Evolutionary conservation across 2,113 vertebrate genomes (phyloP), one percentile per base, ranked within the genome.

Genomic region (Etheostoma cragini): DNA sequence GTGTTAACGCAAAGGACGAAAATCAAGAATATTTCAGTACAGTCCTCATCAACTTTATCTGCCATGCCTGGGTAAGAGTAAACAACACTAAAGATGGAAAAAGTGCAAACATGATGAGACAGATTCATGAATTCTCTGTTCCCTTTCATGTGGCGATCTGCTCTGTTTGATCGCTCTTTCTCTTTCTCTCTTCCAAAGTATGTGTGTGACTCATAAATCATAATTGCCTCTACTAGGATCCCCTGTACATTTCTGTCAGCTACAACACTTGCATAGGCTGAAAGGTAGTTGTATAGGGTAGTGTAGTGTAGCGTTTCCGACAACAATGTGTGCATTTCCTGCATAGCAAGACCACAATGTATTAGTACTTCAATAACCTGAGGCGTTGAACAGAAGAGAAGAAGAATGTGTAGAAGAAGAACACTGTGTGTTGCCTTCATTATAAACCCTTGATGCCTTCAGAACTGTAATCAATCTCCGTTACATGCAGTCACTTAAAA

Each of bases 41-140:
- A 17, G 16, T 67, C 57, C 58, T 71, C 54, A 46, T 69, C 17
- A 46, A 19, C 62, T 76, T 38, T 49, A 61, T 33, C 66, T 53
- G 30, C 8, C 5, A 30, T 45, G 46, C 1, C 19, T 38, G 19
- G 30, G 26, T 63, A 38, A 80, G 63, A 68, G 33, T 33, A 56
- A 83, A 83, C 52, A 58, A 16, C 61, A 73, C 65, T 47, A 62
- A 72, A 75, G n/a, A 84, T 50, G 19, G 73, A 13, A 61, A 60
- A 53, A 22, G 22, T 26, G 26, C 30, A 65, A 56, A 82, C 75
- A 58, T 68, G 78, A 82, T 56, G 56, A 53, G 84, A 83, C 70
- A 79, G 66, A 88, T 79, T 78, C 50, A 50, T 69, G 83, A 84
- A 78, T 45, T 64, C 57, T 42, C 45, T 66, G 64, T 53, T 90